Conservation (phyloP, 92 coral and sea anemone genomes). For the Montipora capitata region DNA sequence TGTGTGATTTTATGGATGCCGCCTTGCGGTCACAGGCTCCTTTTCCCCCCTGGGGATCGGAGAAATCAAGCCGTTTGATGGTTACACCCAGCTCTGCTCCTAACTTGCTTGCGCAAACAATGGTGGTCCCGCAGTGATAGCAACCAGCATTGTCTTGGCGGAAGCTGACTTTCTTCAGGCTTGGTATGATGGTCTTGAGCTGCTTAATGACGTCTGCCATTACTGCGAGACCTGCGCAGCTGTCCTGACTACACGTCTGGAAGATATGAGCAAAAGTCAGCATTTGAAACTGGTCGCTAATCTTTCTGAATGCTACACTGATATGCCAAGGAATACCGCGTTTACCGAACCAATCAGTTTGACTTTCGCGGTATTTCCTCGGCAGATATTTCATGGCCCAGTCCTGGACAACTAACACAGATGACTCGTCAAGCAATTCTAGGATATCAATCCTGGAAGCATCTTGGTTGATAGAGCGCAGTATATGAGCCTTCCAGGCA, state of each 20-base stretch:
- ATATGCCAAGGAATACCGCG: conserved; percentile 64
- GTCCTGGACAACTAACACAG: conserved; percentile 26
- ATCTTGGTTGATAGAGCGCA: conserved; percentile 39
- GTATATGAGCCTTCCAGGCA: conserved; percentile 32
- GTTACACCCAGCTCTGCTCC: not conserved
- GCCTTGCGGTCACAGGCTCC: conserved; percentile 72
- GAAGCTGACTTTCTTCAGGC: conserved; percentile 20
- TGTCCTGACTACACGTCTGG: conserved; percentile 8
- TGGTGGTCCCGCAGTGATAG: conserved; percentile 22
- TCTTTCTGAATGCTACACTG: conserved; percentile 48
- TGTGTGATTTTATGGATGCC: conserved; percentile 63
- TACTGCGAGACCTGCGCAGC: conserved; percentile 35
- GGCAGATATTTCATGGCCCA: conserved; percentile 68
- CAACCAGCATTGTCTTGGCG: conserved; percentile 43
- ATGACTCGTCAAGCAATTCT: conserved; percentile 34
- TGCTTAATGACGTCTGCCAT: conserved; percentile 4
- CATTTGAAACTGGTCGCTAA: conserved; percentile 48
- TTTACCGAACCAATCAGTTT: conserved; percentile 54
- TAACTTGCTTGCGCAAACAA: not conserved
- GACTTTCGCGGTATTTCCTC: conserved; percentile 56
- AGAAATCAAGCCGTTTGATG: not conserved
- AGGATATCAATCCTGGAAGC: conserved; percentile 21
- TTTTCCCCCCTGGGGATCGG: conserved; percentile 63
- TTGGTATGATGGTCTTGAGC: conserved; percentile 35
- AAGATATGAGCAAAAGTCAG: conserved; percentile 51